phyloP scores from a whole-genome alignment of 2,797 vertebrate genomes.

The Orientallactaga sibirica region DNA sequence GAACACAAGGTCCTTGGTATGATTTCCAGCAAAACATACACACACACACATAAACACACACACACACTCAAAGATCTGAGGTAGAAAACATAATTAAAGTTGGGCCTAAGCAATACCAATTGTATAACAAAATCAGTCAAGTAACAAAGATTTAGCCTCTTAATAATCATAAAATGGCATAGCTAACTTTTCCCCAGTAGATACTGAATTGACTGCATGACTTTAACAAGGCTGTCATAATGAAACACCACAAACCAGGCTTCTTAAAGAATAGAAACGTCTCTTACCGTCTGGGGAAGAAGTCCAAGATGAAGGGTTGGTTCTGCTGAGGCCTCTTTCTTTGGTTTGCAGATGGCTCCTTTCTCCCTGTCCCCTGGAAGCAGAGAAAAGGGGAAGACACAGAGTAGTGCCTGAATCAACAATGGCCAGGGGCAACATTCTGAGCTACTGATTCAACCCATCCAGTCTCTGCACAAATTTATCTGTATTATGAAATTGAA shows the following conservation, averaged over 20 bases:
- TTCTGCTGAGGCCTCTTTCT: neutral
- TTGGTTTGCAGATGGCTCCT: neutral
- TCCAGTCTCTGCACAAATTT: neutral
- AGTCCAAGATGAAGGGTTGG: neutral
- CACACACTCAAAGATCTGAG: neutral
- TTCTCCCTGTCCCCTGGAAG: neutral
- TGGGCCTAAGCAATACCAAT: neutral
- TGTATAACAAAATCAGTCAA: constrained; percentile 7
- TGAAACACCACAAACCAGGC: neutral
- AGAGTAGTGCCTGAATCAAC: neutral
- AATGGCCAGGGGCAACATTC: neutral
- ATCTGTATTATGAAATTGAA: neutral
- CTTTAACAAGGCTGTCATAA: neutral
- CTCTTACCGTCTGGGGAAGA: neutral
- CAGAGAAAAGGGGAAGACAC: neutral
- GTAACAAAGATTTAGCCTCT: neutral
- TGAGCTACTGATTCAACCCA: neutral
- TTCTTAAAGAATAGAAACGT: neutral
- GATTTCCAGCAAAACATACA: neutral
- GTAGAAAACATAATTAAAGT: neutral
- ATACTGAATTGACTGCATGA: neutral
- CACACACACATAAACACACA: neutral
- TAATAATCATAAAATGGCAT: neutral
- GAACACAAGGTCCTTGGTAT: neutral
- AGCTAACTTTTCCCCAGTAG: neutral